Evolutionary conservation across 2,113 vertebrate species (phyloP), one percentile per base, ranked within the genome.

Genomic region (Morone saxatilis): DNA sequence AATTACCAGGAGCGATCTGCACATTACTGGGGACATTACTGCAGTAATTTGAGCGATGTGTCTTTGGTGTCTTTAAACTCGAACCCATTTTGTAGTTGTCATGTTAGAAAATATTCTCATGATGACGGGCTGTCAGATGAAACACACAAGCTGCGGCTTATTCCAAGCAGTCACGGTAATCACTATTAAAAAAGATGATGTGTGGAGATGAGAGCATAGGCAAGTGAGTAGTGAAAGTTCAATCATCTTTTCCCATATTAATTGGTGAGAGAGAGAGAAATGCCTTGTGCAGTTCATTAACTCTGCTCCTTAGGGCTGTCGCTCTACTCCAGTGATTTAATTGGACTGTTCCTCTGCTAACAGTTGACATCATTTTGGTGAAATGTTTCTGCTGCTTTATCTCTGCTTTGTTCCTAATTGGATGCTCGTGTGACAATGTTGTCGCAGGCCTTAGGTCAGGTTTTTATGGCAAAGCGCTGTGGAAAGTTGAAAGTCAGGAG

Each of bases 311-410:
- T 11, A 0, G 84, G 86, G 80, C 75, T 76, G 66, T 83, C 82
- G 85, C 70, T 86, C 71, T 61, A 83, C 72, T 70, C 50, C 74
- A n/a, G 68, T 66, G 71, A 86, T 89, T 89, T 94, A 92, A 93
- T 93, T 93, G 91, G 87, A 86, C 87, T 38, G 76, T 67, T 86
- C 76, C 81, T 88, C 78, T 84, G 84, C 80, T 78, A 86, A 88
- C 82, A 77, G 85, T 86, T 86, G 77, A 82, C 83, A 88, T 86
- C 7, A 66, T 90, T 91, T 78, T 59, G 13, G 65, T 63, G 54
- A 86, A 91, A 80, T 83, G 74, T 86, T 93, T 80, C 83, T 72
- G 67, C 87, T 41, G 74, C 78, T 78, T 90, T 91, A 78, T 90
- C 82, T 86, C 43, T 0, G 5, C 70, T 91, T 87, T 86, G 81